Base-by-base conservation (phyloP, 2,113 vertebrate genomes). In the Hepsetus odoe region DNA sequence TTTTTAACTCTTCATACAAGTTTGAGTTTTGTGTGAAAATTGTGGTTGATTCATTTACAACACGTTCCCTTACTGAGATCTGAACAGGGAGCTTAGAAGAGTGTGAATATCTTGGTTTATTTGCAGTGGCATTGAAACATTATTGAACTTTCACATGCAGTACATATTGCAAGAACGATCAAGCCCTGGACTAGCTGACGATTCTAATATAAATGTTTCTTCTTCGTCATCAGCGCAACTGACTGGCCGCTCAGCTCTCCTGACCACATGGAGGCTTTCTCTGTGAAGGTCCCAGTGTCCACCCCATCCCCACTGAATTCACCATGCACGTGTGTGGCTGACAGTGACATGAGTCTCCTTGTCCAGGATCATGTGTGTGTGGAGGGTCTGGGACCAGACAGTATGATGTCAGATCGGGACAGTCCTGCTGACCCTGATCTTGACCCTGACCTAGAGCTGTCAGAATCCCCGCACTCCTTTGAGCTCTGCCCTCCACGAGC, bases 241-340 rank as follows among this genome's bases (percentile, higher is more conserved):
- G 97, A 98, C 9, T 99, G 97, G 96, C 95, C 93, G 0, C 91
- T 96, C 83, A 99, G 95, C 89, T 96, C 95, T 85, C 95, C 94
- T 0, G 97, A 96, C 81, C 94, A 95, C 0, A 86, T 95, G 92
- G 97, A 98, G 7, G 93, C 88, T 0, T 94, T 96, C 10, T 98
- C 97, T 0, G 94, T 98, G 83, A 98, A 97, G 87, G 95, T 97
- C 4, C 89, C 92, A 0, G 95, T 93, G 88, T 90, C 93, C 86
- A 93, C 93, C 73, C 93, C 94, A 0, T 18, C 91, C 90, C 87
- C 91, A 28, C 74, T 84, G 0, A 67, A 13, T 58, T 32, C 40
- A 0, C 79, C 68, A 4, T 77, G 76, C 3, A 35, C 53, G 49
- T 77, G 53, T 33, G 78, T 1, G 2, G 35, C 35, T 77, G 64